Base-by-base conservation (phyloP, 2,888 invertebrate species). In the Agrilus mali region DNA sequence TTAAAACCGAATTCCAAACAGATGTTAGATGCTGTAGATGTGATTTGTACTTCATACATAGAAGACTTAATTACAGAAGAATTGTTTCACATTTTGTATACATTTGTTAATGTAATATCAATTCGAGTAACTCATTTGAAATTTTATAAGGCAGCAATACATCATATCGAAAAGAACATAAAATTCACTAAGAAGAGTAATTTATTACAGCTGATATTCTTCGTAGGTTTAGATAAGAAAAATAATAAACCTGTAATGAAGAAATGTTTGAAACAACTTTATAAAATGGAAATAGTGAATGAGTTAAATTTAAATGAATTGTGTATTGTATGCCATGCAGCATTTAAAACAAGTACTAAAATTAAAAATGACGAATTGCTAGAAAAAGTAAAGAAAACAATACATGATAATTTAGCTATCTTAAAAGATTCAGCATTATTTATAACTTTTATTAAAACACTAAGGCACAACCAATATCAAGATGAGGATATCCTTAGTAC, bases 371-470 rank as follows among this genome's bases (percentile, higher is more conserved):
- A 48, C 34, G 15, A 49, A 36, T 47, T 69, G 27, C 53, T 66
- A 37, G 49, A 60, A 7, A 57, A 56, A 51, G 52, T 67, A 7
- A 52, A 53, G 15, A 42, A 55, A 31, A 56, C 56, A 34, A 43
- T 71, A 15, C 57, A 63, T 45, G 50, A 60, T 27, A 60, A 69
- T 48, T 56, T 67, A 36, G 36, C 52, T 36, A 38, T 64, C 27
- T 48, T 71, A 7, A 56, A 58, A 38, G 67, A 72, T 53, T 55
- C 62, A 20, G 58, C 58, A 4, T 52, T 67, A 35, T 61, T 70
- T 42, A 50, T 65, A 13, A 62, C 66, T 10, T 48, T 71, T 4
- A 55, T 69, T 33, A 71, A 71, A 58, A 61, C 63, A 7, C 42
- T 71, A 17, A 54, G 67, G 45, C 61, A 61, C 32, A 64, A 65